Base-by-base conservation (phyloP, 1,140 invertebrate species). In the Heliconius melpomene region DNA sequence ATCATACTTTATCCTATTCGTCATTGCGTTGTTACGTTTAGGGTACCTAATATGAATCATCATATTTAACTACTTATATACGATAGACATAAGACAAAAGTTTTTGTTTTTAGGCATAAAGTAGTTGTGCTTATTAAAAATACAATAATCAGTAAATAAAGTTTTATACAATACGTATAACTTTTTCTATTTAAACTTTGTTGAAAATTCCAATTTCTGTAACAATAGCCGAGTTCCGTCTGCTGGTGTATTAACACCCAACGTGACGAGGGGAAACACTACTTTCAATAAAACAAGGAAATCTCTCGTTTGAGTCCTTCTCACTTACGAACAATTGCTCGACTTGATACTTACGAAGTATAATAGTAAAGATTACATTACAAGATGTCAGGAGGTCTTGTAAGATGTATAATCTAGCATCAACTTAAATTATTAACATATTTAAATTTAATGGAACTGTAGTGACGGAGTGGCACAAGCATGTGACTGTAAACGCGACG, bases 241-340 rank as follows among this genome's bases (percentile, higher is more conserved):
- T 86, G 84, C 82, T 82, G 82, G 75, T 82, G 79, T 85, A 66
- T 66, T 66, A 89, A 83, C 87, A 87, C 86, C 88, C 86, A 82
- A 88, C 87, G 86, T 80, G 83, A 85, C 83, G 87, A 91, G 90
- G 91, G 91, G 91, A 90, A 87, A 88, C 86, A 88, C 83, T 84
- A 87, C 87, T 89, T 89, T 87, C 87, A 89, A 92, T 90, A 89
- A 89, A 91, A 93, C 89, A 87, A 86, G 89, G 85, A 89, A 90
- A 90, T 85, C 87, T 89, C 85, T 89, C 87, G 88, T 89, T 85
- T 86, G 86, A 86, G 85, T 87, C 82, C 89, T 89, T 85, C 88
- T 88, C 85, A 88, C 87, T 90, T 84, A 82, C 77, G 79, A 84
- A 82, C 81, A 84, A 85, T 85, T 85, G 84, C 60, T 29, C 26